These are phyloP conservation scores for Drosophila seclusa DNA, from an alignment of 2,888 invertebrate species.

Conservation along the genomic window DNA sequence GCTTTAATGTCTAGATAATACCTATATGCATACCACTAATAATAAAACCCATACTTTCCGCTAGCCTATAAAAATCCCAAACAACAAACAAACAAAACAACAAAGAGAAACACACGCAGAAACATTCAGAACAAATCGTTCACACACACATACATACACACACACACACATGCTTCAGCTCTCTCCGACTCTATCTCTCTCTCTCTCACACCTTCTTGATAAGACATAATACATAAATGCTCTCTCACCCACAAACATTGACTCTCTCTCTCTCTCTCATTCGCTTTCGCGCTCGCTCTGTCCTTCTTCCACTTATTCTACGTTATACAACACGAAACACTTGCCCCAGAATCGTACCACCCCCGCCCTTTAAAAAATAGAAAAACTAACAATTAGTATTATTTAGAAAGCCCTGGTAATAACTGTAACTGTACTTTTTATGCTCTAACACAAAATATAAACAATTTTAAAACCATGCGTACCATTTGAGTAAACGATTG, in stretches of 20 bases:
- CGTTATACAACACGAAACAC: conserved; percentile 40
- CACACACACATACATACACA: conserved; percentile 15
- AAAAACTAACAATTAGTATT: conserved; percentile 1
- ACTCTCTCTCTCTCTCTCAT: conserved; percentile 20
- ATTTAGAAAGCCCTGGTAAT: conserved; percentile 49
- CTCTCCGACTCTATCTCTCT: not conserved
- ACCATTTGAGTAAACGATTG: conserved; percentile 57
- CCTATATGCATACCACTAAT: conserved; percentile 16
- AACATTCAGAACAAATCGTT: conserved; percentile 24
- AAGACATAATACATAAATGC: not conserved
- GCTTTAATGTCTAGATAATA: conserved; percentile 28
- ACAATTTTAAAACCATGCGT: conserved; percentile 41
- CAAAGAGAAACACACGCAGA: conserved; percentile 19
- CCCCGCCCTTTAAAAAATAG: conserved; percentile 14
- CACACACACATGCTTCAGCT: conserved; percentile 1
- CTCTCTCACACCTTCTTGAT: conserved; percentile 1
- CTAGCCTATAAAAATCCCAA: conserved; percentile 8
- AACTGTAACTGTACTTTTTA: conserved; percentile 47
- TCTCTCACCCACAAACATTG: not conserved
- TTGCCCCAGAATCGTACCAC: conserved; percentile 31
- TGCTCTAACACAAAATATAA: conserved; percentile 31
- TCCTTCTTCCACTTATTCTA: conserved; percentile 24
- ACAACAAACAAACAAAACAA: conserved; percentile 10
- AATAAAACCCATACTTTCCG: conserved; percentile 2
- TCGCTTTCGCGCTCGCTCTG: conserved; percentile 23